Percentiles rank a stretch among this genome's conserved stretches.
phyloP scores from a whole-genome alignment of 1,140 invertebrate genomes.

The Bradynema listronoti region DNA sequence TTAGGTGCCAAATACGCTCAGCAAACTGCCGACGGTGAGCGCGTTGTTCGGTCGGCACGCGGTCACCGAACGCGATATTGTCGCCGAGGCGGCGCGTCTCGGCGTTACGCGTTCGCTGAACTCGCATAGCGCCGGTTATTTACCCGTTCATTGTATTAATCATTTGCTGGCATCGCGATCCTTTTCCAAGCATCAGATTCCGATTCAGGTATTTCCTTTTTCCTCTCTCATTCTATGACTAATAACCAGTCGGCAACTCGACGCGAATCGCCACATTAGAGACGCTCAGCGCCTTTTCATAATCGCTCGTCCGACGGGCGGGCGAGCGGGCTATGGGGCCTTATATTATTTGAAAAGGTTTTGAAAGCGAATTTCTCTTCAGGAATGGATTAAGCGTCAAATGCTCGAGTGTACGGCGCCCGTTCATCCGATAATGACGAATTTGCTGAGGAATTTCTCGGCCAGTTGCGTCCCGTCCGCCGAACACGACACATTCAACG shows the following conservation, averaged over 20 bases:
- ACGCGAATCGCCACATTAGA: too few species aligned
- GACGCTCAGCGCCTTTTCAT: too few species aligned
- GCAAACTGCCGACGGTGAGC: conserved; percentile 14
- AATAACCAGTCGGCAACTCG: too few species aligned
- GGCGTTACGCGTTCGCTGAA: conserved; percentile 82
- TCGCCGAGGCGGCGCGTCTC: conserved; percentile 73
- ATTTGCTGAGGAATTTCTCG: conserved; percentile 35
- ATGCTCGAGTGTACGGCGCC: conserved; percentile 29
- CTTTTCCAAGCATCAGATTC: conserved; percentile 84
- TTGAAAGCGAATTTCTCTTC: conserved; percentile 10
- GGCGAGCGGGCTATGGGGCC: too few species aligned
- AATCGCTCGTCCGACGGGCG: too few species aligned
- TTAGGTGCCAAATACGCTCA: conserved; percentile 18
- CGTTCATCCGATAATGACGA: conserved; percentile 30
- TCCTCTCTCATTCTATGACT: too few species aligned
- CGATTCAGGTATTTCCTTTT: conserved; percentile 17
- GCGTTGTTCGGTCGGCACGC: conserved; percentile 8
- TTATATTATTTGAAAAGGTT: too few species aligned
- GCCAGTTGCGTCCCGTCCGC: conserved; percentile 30
- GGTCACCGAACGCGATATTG: conserved; percentile 25
- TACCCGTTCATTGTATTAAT: conserved; percentile 94
- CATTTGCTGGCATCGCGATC: conserved; percentile 86
- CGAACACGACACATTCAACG: conserved; percentile 17
- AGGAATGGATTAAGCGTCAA: conserved; percentile 38
- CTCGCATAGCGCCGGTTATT: conserved; percentile 78